Conservation (phyloP, 2,113 vertebrate genomes). For the Montifringilla adamsi region DNA sequence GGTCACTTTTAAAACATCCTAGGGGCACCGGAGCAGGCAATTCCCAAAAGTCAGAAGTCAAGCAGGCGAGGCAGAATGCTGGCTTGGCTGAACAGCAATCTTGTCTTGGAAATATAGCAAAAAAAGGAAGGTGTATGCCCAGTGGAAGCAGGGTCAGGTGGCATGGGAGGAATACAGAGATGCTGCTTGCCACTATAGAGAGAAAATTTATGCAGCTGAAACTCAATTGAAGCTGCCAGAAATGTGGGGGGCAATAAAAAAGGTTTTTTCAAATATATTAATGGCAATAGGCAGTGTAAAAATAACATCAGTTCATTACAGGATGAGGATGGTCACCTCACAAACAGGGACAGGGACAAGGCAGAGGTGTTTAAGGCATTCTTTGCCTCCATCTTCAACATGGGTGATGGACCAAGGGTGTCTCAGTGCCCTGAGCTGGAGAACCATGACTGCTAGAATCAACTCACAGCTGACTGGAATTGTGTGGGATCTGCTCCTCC, state of each 20-base stretch:
- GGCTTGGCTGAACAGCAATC: not conserved
- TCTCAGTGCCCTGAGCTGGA: not conserved
- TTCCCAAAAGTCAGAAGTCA: not conserved
- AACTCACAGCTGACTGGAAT: not conserved
- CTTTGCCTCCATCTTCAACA: not conserved
- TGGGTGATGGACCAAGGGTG: not conserved
- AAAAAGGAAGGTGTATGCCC: not conserved
- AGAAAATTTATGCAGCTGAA: accelerated
- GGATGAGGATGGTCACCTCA: not conserved
- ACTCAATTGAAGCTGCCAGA: not conserved
- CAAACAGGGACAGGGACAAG: not conserved
- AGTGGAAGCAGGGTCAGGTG: not conserved
- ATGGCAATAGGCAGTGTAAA: not conserved
- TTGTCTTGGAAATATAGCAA: not conserved
- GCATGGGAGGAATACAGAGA: not conserved
- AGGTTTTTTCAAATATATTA: not conserved
- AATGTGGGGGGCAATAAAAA: not conserved
- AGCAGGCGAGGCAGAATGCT: not conserved
- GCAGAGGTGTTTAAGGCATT: not conserved
- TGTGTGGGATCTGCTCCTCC: not conserved
- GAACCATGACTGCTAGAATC: not conserved
- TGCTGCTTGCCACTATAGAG: not conserved
- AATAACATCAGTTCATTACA: not conserved
- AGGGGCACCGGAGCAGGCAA: not conserved
- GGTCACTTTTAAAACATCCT: not conserved